Evolutionary conservation across 2,888 invertebrate genomes (phyloP), one percentile per base, ranked within the genome.

Genomic region (Noctua janthina): DNA sequence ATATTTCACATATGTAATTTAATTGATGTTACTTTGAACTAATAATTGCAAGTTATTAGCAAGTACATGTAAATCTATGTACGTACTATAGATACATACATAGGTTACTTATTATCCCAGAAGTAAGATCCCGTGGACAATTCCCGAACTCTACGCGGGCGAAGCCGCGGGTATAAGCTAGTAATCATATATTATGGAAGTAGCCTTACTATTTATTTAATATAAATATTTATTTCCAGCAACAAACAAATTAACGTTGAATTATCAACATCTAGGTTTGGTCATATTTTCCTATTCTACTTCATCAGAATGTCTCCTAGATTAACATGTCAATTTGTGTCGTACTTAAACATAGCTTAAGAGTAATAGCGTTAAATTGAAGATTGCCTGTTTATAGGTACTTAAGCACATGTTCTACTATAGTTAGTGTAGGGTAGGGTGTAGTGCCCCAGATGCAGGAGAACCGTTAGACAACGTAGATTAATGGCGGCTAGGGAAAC

Each of bases 401-500:
- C 43, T 5, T 13, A 43, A 46, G 29, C 71, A n/a, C 35, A 70
- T 49, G 46, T 62, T 39, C 56, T 51, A 29, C 17, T 64, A 23
- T 35, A 66, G 56, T 74, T 68, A 74, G 54, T 43, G 56, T 35
- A 62, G 35, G 11, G 54, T 15, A 64, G 72, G 73, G 76, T 54
- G 29, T 0, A 29, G 56, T 76, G 85, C 76, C 85, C 85, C 39
- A 83, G 83, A 78, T 86, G 59, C 56, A 59, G 39, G 1, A 46
- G 62, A 11, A 86, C 83, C 78, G 86, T 81, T 83, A 81, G 7
- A 64, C 76, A 39, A 39, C 68, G 35, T 29, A 73, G 72, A 85
- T 83, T 74, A 86, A 86, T 86, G 70, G 29, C 5, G 67, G 39
- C 64, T 23, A 23, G 73, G 75, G 74, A 76, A 67, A 75, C 54